Evolutionary conservation across 2,888 invertebrate genomes (phyloP).

Genomic region (Drosophila monieri): DNA sequence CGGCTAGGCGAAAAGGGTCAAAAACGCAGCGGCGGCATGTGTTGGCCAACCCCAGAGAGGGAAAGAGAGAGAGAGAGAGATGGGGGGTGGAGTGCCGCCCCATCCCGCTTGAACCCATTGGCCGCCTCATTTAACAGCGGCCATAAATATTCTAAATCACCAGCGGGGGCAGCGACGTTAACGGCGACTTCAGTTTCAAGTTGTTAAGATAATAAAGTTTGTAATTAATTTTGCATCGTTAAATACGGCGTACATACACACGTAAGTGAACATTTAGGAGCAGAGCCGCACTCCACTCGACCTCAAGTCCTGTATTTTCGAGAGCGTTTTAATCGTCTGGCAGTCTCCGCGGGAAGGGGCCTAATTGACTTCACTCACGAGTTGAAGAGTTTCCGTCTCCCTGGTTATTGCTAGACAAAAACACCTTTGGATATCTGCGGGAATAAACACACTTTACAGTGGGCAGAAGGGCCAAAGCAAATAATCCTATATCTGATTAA

Average conservation of each 20-base stretch:
- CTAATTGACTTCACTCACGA: slow-evolving; percentile 75
- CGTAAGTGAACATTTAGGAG: slow-evolving; percentile 12
- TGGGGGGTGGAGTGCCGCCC: not conserved
- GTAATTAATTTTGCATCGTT: slow-evolving; percentile 80
- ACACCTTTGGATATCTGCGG: slow-evolving; percentile 2
- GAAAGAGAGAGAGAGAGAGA: too few relatives aligned
- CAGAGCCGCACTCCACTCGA: slow-evolving; percentile 31
- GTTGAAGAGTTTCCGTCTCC: slow-evolving; percentile 28
- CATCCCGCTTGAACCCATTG: slow-evolving; percentile 24
- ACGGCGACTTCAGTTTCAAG: slow-evolving; percentile 54
- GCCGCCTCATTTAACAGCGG: slow-evolving; percentile 71
- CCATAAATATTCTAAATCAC: slow-evolving; percentile 79
- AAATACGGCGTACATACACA: slow-evolving; percentile 41
- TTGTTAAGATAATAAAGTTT: slow-evolving; percentile 79
- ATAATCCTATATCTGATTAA: not conserved
- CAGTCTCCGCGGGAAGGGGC: slow-evolving; percentile 3
- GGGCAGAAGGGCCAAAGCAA: not conserved
- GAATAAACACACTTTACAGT: too few relatives aligned
- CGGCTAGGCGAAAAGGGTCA: slow-evolving; percentile 63
- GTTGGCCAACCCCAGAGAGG: slow-evolving; percentile 15
- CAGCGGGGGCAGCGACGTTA: slow-evolving; percentile 55
- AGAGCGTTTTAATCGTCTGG: slow-evolving; percentile 45
- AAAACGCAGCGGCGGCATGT: slow-evolving; percentile 43
- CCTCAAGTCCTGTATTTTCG: slow-evolving; percentile 33
- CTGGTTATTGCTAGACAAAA: slow-evolving; percentile 47